Evolutionary conservation across 2,888 invertebrate species (phyloP).

Genomic region (Xylota segnis): DNA sequence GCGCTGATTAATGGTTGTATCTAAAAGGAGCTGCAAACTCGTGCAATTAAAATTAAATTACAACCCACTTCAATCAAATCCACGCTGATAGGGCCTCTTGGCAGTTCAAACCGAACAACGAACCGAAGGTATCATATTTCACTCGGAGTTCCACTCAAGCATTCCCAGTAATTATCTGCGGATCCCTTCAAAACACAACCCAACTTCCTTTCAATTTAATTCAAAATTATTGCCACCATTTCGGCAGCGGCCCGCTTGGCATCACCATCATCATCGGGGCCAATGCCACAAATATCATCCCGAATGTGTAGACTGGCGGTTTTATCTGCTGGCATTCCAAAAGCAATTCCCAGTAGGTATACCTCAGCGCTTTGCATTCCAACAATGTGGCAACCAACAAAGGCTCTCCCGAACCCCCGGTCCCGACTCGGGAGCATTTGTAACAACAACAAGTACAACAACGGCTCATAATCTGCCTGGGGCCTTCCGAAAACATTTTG

Average conservation of each 20-base stretch:
- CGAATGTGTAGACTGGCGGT: slow-evolving; percentile 6
- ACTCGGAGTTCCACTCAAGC: neutral
- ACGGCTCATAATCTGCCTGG: slow-evolving; percentile 33
- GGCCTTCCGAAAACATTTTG: slow-evolving; percentile 18
- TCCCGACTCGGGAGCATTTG: neutral
- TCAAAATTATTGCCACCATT: slow-evolving; percentile 14
- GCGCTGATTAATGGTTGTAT: neutral
- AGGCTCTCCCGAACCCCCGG: neutral
- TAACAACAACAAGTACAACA: slow-evolving; percentile 14
- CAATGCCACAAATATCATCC: slow-evolving; percentile 31
- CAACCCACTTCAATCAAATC: neutral
- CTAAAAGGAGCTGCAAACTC: neutral
- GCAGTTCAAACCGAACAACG: neutral
- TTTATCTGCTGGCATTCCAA: slow-evolving; percentile 24
- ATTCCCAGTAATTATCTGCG: neutral
- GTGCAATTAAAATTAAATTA: neutral
- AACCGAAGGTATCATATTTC: neutral
- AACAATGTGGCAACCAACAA: slow-evolving; percentile 1
- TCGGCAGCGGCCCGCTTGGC: neutral
- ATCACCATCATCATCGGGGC: neutral
- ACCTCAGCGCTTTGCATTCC: slow-evolving; percentile 3
- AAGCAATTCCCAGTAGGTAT: slow-evolving; percentile 11
- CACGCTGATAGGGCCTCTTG: neutral
- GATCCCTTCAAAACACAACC: neutral
- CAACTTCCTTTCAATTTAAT: slow-evolving; percentile 19